Evolutionary conservation across 2,113 vertebrate genomes (phyloP).

Genomic region (Oxyruncus cristatus): DNA sequence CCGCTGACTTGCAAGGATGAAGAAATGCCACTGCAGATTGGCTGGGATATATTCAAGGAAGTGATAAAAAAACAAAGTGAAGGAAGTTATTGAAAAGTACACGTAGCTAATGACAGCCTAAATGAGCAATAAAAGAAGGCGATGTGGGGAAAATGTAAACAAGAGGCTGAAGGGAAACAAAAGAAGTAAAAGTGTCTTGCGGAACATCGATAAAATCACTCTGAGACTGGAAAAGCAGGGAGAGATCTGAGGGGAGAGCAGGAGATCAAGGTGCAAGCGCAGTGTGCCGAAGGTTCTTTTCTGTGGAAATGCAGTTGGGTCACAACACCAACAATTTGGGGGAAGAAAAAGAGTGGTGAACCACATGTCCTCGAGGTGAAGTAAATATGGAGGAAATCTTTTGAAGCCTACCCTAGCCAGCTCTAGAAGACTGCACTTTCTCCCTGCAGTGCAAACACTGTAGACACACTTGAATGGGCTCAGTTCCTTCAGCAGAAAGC

Average conservation of each 20-base stretch:
- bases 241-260: background rate
- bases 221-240: background rate
- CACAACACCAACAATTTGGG: background rate
- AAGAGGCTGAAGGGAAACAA: slow-evolving; percentile 6
- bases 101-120: background rate
- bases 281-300: background rate
- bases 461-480: background rate
- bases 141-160: slow-evolving; percentile 34
- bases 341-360: background rate
- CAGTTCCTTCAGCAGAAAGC: background rate
- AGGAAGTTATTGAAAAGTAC: slow-evolving; percentile 47
- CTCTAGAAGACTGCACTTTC: background rate
- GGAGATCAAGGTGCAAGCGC: background rate
- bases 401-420: background rate
- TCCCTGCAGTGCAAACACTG: background rate
- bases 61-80: slow-evolving; percentile 36
- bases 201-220: background rate
- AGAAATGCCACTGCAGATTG: slow-evolving; percentile 1
- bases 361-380: background rate
- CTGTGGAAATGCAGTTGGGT: background rate
- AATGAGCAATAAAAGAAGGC: slow-evolving; percentile 23
- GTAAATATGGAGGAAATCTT: background rate
- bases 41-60: slow-evolving; percentile 43
- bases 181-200: slow-evolving; percentile 19
- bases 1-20: background rate